These are phyloP conservation scores for Gnatocerus cornutus DNA, from an alignment of 2,888 invertebrate species.

Conservation along the genomic window DNA sequence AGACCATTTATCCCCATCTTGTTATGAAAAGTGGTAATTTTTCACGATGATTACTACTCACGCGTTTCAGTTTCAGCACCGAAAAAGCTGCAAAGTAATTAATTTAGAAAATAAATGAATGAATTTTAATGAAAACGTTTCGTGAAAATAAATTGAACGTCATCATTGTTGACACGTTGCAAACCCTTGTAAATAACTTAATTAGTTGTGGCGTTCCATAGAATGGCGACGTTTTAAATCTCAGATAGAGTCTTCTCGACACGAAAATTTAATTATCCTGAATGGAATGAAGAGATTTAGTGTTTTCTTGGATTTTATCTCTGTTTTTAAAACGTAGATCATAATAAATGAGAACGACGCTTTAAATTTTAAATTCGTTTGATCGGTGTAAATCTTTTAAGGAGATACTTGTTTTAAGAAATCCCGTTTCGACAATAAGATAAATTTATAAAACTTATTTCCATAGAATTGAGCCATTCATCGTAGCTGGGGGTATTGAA, in stretches of 20 bases:
- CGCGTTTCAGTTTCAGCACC: conserved; percentile 6
- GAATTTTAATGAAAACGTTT: conserved; percentile 41
- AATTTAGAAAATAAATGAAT: conserved; percentile 22
- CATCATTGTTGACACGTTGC: conserved; percentile 27
- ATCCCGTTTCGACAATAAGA: conserved; percentile 29
- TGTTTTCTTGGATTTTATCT: neutral
- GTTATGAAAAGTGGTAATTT: neutral
- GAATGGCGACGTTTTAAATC: conserved; percentile 2
- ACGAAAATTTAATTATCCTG: conserved; percentile 14
- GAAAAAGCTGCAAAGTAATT: conserved; percentile 15
- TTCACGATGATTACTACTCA: neutral
- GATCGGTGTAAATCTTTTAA: conserved; percentile 39
- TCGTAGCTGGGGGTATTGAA: conserved; percentile 11
- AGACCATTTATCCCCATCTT: too few relatives aligned
- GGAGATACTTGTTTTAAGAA: conserved; percentile 30
- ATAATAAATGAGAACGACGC: conserved; percentile 21
- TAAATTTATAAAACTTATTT: conserved; percentile 36
- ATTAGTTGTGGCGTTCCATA: conserved; percentile 13
- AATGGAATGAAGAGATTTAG: conserved; percentile 23
- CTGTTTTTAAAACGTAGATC: conserved; percentile 17
- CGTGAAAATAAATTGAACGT: conserved; percentile 31
- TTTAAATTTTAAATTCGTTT: conserved; percentile 34
- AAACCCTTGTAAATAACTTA: conserved; percentile 16
- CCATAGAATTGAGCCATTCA: conserved; percentile 35
- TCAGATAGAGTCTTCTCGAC: conserved; percentile 3